Conservation (phyloP, 1,140 invertebrate genomes). For the Neotoxoptera formosana region DNA sequence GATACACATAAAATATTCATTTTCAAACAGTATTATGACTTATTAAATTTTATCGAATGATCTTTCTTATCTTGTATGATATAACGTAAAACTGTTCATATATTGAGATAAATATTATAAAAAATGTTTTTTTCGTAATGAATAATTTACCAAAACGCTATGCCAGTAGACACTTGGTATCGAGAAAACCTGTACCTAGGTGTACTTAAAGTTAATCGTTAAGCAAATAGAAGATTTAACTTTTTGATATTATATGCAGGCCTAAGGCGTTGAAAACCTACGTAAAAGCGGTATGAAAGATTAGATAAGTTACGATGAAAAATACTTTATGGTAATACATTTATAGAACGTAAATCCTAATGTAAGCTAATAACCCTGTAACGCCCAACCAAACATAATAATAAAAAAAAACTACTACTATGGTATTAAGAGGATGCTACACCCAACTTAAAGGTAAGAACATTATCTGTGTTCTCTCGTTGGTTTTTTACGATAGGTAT, state of each 20-base stretch:
- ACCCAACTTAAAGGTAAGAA: no score
- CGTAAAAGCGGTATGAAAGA: background rate
- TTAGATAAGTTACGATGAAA: background rate
- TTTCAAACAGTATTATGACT: no score
- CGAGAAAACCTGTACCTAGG: background rate
- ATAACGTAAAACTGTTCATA: background rate
- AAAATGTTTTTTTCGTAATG: background rate
- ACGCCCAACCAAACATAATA: background rate
- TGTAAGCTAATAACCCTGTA: no score
- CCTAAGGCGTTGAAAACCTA: background rate
- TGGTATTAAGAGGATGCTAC: no score
- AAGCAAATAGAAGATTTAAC: background rate
- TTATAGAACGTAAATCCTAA: no score
- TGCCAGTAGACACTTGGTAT: background rate
- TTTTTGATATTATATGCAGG: background rate
- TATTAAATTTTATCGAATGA: no score
- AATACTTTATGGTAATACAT: background rate
- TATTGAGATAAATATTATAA: background rate
- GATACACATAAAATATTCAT: background rate
- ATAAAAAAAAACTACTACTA: background rate
- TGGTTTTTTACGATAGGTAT: no score
- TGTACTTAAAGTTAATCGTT: background rate
- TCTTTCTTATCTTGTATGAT: background rate
- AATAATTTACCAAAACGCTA: background rate
- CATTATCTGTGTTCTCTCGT: no score